A percentile compares a stretch with the other conserved stretches of the same genome.
Conservation (phyloP, 2,113 vertebrate species). For the Porphyrio hochstetteri region DNA sequence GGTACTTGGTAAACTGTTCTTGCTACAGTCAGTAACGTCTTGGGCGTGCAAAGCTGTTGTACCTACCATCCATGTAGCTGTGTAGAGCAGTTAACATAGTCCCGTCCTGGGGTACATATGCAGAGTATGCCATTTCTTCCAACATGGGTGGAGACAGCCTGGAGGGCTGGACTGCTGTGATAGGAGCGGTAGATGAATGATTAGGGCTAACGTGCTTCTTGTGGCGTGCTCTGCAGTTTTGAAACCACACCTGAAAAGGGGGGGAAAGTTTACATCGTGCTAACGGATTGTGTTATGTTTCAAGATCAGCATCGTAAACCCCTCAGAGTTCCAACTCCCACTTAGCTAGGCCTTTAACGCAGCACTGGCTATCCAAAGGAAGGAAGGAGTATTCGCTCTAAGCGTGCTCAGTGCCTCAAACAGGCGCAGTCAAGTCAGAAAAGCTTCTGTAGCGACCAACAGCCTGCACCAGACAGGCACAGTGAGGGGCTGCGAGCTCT, state of each 20-base stretch:
- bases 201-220: slow-evolving; percentile 94
- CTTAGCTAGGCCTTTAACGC: background rate
- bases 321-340: background rate
- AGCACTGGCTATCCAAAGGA: background rate
- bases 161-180: slow-evolving; percentile 82
- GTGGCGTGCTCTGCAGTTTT: slow-evolving; percentile 94
- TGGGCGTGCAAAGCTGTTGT: background rate
- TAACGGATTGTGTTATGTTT: background rate
- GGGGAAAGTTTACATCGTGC: background rate
- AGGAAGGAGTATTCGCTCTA: background rate
- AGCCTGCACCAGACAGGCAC: rapidly evolving
- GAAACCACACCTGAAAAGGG: slow-evolving; percentile 91
- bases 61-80: slow-evolving; percentile 92
- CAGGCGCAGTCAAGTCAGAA: rapidly evolving
- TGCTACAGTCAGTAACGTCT: background rate
- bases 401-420: background rate
- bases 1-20: background rate
- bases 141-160: slow-evolving; percentile 86
- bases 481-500: rapidly evolving
- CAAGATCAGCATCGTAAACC: background rate
- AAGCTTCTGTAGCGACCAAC: background rate
- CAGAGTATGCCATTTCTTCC: slow-evolving; percentile 90
- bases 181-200: slow-evolving; percentile 81
- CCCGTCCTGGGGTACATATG: slow-evolving; percentile 86
- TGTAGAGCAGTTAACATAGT: slow-evolving; percentile 90